Conservation (phyloP, 2,888 invertebrate species). For the Pachycephus smyrnensis region DNA sequence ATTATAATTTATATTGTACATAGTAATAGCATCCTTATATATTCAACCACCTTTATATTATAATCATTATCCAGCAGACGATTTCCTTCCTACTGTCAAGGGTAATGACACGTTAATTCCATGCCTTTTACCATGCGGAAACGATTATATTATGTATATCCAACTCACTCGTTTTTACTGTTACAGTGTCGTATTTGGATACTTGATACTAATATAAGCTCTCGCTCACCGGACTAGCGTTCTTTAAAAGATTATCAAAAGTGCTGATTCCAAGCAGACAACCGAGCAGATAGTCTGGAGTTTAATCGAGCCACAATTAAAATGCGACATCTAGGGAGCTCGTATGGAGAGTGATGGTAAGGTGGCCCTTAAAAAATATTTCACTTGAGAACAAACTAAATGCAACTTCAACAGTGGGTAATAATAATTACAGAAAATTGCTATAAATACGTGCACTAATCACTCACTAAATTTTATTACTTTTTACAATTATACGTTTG, state of each 20-base stretch:
- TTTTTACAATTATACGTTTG: neutral
- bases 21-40: neutral
- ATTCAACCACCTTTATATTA: neutral
- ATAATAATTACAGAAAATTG: neutral
- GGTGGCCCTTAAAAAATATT: neutral
- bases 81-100: neutral
- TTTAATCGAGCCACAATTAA: no score
- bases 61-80: neutral
- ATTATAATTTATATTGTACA: neutral
- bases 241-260: neutral
- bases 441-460: neutral
- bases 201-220: neutral
- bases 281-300: neutral
- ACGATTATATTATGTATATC: neutral
- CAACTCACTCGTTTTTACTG: neutral
- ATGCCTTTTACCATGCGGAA: neutral
- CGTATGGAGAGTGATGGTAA: no score
- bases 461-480: neutral
- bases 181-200: neutral
- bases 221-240: neutral
- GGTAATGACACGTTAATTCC: neutral
- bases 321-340: no score
- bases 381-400: neutral
- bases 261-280: neutral
- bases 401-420: no score